Evolutionary conservation across 2,113 vertebrate genomes (phyloP).

Genomic region (Eulemur rufifrons): DNA sequence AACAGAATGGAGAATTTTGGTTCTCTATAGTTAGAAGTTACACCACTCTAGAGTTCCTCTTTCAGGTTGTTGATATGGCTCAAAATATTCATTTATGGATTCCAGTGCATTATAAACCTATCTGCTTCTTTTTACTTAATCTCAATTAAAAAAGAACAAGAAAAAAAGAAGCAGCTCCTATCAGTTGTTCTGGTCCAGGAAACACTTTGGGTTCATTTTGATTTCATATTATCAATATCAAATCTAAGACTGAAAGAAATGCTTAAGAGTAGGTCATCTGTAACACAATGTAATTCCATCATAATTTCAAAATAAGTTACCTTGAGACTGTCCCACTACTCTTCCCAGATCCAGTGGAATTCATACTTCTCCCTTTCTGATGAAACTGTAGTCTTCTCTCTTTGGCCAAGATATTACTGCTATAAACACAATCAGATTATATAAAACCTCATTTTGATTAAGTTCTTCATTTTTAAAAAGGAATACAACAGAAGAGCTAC

Average conservation of each 20-base stretch:
- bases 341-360: constrained; percentile 97
- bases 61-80: background rate
- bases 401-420: constrained; percentile 89
- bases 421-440: constrained; percentile 78
- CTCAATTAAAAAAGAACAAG: background rate
- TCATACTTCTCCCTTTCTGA: constrained; percentile 96
- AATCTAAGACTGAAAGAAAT: background rate
- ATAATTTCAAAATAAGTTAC: constrained; percentile 81
- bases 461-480: constrained; percentile 42
- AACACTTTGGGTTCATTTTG: constrained; percentile 11
- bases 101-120: background rate
- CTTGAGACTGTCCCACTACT: constrained; percentile 97
- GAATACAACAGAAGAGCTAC: constrained; percentile 47
- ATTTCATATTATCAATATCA: background rate
- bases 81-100: background rate
- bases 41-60: background rate
- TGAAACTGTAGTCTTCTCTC: constrained; percentile 93
- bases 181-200: background rate
- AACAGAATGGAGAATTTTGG: background rate
- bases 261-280: background rate
- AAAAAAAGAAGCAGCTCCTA: background rate
- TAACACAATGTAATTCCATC: background rate
- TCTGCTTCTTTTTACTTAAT: constrained; percentile 7
- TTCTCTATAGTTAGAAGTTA: background rate
- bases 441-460: constrained; percentile 45